phyloP scores from a whole-genome alignment of 2,888 invertebrate genomes.

The Adelognathus sp. region DNA sequence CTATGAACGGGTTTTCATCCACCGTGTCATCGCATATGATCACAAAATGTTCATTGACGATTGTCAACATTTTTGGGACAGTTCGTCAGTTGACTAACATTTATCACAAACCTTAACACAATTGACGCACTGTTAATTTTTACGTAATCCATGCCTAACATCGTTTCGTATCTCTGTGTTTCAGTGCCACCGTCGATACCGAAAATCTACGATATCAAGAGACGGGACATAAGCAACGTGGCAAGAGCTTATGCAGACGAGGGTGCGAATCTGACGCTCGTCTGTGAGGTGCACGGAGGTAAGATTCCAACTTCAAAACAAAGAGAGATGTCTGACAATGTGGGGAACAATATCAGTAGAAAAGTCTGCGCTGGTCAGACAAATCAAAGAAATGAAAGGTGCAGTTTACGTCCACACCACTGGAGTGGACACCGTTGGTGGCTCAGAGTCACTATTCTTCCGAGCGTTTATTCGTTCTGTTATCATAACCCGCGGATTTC shows the following conservation, averaged over 20 bases:
- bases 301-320: constrained; percentile 75
- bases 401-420: constrained; percentile 5
- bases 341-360: background rate
- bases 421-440: constrained; percentile 24
- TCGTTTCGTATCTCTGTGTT: constrained; percentile 70
- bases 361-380: background rate
- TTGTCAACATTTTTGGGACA: too few species aligned
- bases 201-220: constrained; percentile 92
- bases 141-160: background rate
- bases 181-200: constrained; percentile 93
- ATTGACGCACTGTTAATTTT: background rate
- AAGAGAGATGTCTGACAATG: background rate
- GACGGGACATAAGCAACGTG: constrained; percentile 89
- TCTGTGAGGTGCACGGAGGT: constrained; percentile 94
- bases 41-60: too few species aligned
- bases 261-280: constrained; percentile 91
- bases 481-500: constrained; percentile 53
- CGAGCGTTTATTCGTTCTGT: constrained; percentile 47
- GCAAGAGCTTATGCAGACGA: constrained; percentile 92
- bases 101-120: background rate
- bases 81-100: too few species aligned
- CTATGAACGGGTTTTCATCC: too few species aligned
- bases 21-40: too few species aligned
- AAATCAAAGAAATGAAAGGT: background rate
- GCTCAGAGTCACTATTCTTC: constrained; percentile 34